Conservation (phyloP, 2,888 invertebrate species). For the Unio pictorum region DNA sequence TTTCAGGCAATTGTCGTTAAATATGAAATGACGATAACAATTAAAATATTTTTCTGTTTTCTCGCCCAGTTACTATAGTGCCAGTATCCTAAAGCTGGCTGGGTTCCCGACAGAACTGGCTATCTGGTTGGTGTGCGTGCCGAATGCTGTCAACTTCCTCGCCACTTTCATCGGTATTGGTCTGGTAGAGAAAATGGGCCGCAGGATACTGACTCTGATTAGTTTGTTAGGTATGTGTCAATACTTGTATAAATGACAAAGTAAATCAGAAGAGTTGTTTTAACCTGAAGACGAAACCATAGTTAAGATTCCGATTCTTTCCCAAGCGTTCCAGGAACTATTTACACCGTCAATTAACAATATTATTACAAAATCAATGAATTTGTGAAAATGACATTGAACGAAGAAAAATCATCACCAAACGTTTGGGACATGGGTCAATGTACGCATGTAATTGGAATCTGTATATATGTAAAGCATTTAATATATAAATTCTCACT, state of each 20-base stretch:
- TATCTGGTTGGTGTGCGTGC: slow-evolving; percentile 73
- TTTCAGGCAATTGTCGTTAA: background rate
- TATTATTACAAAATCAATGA: no score
- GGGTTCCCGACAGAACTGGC: slow-evolving; percentile 71
- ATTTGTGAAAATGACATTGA: no score
- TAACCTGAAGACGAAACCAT: no score
- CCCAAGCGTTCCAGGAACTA: no score
- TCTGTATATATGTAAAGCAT: no score
- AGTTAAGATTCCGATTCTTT: no score
- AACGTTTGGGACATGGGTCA: no score
- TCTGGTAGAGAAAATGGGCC: slow-evolving; percentile 73
- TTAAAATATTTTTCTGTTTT: background rate
- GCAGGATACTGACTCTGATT: slow-evolving; percentile 62
- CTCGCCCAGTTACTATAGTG: slow-evolving; percentile 74
- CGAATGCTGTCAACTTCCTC: slow-evolving; percentile 72
- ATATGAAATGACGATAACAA: background rate
- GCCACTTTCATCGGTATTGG: slow-evolving; percentile 73
- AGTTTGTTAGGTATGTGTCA: slow-evolving; percentile 65
- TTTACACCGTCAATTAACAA: no score
- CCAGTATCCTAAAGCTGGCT: slow-evolving; percentile 73
- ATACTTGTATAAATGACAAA: background rate
- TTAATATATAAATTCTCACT: no score
- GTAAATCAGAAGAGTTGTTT: no score
- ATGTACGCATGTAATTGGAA: no score
- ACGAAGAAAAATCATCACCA: no score